These are phyloP conservation scores for Pionites leucogaster DNA, from an alignment of 2,113 vertebrate species.

Conservation along the genomic window DNA sequence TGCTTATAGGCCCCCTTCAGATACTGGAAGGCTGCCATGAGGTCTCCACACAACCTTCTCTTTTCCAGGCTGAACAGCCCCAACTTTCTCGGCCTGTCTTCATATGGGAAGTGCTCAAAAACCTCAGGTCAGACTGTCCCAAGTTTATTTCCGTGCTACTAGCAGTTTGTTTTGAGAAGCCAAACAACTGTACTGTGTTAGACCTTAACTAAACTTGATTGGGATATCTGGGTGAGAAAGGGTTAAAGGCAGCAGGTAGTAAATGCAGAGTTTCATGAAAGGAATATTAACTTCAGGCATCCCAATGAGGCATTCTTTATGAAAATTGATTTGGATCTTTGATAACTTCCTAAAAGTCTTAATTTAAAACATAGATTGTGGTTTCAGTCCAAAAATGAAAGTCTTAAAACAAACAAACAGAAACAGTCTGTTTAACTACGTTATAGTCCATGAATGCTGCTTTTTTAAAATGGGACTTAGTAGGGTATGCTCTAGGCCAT, in stretches of 20 bases:
- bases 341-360: neutral
- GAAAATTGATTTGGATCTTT: neutral
- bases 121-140: neutral
- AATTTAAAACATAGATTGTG: neutral
- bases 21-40: neutral
- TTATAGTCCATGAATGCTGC: neutral
- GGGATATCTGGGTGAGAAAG: neutral
- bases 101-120: neutral
- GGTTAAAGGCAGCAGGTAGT: neutral
- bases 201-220: neutral
- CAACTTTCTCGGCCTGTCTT: neutral
- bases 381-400: neutral
- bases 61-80: neutral
- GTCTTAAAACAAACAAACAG: neutral
- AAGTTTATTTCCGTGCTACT: neutral
- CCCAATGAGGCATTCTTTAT: neutral
- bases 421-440: neutral
- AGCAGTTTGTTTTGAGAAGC: neutral
- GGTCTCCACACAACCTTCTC: neutral
- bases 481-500: neutral
- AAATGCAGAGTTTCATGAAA: neutral
- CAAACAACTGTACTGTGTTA: neutral
- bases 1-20: too few relatives aligned
- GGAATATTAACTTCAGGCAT: neutral
- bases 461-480: too few relatives aligned